Evolutionary conservation across 1,140 invertebrate species (phyloP).

Genomic region (Apis laboriosa): DNA sequence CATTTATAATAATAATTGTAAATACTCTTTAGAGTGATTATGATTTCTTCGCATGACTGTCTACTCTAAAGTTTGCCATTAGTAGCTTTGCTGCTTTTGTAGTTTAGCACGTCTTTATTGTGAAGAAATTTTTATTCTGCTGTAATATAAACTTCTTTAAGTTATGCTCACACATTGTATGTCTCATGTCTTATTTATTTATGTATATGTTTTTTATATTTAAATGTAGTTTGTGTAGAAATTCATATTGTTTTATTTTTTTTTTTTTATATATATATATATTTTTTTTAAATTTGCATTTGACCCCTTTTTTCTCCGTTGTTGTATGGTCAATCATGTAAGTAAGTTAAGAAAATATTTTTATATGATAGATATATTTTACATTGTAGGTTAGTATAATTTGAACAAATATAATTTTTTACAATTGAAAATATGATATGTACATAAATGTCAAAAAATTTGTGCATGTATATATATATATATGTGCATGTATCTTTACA

Average conservation of each 20-base stretch:
- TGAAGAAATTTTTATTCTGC: constrained; percentile 74
- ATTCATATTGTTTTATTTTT: constrained; percentile 65
- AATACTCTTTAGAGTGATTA: constrained; percentile 68
- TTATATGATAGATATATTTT: constrained; percentile 28
- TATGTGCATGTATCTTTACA: constrained; percentile 47
- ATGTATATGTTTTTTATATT: constrained; percentile 70
- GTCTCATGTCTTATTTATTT: constrained; percentile 80
- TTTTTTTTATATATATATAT: constrained; percentile 37
- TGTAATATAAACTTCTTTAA: constrained; percentile 75
- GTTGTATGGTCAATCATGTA: constrained; percentile 63
- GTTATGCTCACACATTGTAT: constrained; percentile 80
- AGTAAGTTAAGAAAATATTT: constrained; percentile 50
- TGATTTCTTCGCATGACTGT: constrained; percentile 79
- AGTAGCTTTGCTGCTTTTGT: constrained; percentile 81
- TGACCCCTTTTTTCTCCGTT: constrained; percentile 65
- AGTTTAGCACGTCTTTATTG: constrained; percentile 80
- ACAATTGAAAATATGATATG: constrained; percentile 27
- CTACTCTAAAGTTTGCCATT: constrained; percentile 77
- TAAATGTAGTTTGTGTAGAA: constrained; percentile 59
- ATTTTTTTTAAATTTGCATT: constrained; percentile 52
- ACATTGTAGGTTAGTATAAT: constrained; percentile 13
- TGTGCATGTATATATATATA: constrained; percentile 35
- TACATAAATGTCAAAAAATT: constrained; percentile 50
- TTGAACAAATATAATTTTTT: constrained; percentile 19
- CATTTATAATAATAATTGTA: constrained; percentile 47